Evolutionary conservation across 2,888 invertebrate genomes (phyloP).

Genomic region (Gandaritis pyraliata): DNA sequence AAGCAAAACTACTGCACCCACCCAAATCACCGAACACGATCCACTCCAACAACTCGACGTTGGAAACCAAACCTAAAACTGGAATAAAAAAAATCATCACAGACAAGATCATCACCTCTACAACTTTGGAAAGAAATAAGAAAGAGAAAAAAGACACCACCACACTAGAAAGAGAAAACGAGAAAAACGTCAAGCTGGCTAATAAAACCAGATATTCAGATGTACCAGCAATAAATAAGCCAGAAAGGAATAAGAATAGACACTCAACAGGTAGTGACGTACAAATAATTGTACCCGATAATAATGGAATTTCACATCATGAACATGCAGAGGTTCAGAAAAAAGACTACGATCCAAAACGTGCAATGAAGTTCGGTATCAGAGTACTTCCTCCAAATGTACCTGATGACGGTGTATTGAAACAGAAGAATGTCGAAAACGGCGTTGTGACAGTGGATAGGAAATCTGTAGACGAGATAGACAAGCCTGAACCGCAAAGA

Average conservation of each 20-base stretch:
- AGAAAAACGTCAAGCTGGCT: conserved; percentile 75
- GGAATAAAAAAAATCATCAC: conserved; percentile 81
- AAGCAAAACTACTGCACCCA: conserved; percentile 74
- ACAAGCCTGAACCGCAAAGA: conserved; percentile 70
- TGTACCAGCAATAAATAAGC: conserved; percentile 63
- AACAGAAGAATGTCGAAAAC: conserved; percentile 75
- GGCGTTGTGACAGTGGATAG: conserved; percentile 67
- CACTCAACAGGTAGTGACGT: conserved; percentile 71
- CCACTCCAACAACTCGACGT: conserved; percentile 77
- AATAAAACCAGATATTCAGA: conserved; percentile 71
- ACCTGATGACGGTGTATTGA: conserved; percentile 79
- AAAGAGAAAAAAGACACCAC: conserved; percentile 76
- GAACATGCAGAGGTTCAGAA: conserved; percentile 83
- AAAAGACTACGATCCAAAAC: conserved; percentile 82
- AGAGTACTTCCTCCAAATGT: conserved; percentile 86
- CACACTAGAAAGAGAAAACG: conserved; percentile 79
- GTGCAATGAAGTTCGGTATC: conserved; percentile 88
- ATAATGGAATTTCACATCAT: conserved; percentile 67
- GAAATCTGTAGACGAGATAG: conserved; percentile 71
- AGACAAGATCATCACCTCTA: conserved; percentile 76
- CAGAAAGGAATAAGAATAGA: conserved; percentile 71
- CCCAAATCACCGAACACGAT: conserved; percentile 76
- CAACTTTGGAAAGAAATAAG: conserved; percentile 77
- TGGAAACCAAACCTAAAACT: conserved; percentile 78
- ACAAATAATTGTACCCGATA: conserved; percentile 74